Evolutionary conservation across 2,113 vertebrate species (phyloP).

Genomic region (Neogale vison): DNA sequence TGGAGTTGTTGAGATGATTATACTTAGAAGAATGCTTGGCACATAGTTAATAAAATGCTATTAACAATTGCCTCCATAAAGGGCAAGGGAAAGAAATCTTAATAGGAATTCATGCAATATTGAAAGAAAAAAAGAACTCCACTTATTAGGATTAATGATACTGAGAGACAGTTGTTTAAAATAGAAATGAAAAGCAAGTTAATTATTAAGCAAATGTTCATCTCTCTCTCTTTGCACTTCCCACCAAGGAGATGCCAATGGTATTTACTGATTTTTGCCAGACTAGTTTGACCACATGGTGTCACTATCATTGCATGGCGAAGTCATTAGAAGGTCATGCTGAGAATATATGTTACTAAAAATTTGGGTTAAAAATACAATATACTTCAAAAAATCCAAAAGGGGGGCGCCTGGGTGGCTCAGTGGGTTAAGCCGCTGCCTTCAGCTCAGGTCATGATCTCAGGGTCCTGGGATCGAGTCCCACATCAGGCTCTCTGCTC

Average conservation of each 20-base stretch:
- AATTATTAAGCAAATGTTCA: conserved; percentile 36
- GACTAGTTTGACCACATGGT: neutral
- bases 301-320: neutral
- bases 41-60: neutral
- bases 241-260: neutral
- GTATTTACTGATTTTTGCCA: neutral
- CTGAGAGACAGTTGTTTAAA: conserved; percentile 12
- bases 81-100: neutral
- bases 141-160: conserved; percentile 16
- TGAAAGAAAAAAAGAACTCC: neutral
- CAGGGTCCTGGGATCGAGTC: too few relatives aligned
- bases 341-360: neutral
- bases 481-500: too few relatives aligned
- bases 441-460: too few relatives aligned
- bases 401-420: too few relatives aligned
- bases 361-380: neutral
- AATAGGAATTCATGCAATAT: neutral
- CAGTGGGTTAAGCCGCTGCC: too few relatives aligned
- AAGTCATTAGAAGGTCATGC: neutral
- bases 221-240: conserved; percentile 12
- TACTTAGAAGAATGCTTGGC: conserved; percentile 1
- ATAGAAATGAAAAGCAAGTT: conserved; percentile 27
- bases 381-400: neutral
- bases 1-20: conserved; percentile 19
- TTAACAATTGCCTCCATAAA: neutral